Percentiles rank a stretch among this genome's conserved stretches.
Conservation (phyloP, 2,113 vertebrate species). For the Thryonomys swinderianus region DNA sequence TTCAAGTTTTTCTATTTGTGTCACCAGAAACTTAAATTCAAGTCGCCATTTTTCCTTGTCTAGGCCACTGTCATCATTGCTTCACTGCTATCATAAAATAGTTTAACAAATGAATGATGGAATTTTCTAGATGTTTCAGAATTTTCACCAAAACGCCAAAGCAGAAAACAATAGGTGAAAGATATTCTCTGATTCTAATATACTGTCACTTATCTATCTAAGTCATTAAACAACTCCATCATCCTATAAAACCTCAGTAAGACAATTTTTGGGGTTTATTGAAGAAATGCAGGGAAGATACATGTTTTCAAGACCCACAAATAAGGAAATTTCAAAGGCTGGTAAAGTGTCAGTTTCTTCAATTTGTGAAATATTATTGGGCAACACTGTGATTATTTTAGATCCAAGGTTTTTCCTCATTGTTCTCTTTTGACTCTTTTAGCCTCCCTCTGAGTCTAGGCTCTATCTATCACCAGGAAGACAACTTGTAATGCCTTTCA, state of each 20-base stretch:
- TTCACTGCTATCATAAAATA: not conserved
- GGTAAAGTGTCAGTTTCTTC: not conserved
- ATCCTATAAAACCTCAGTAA: not conserved
- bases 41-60: not conserved
- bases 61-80: not conserved
- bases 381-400: not conserved
- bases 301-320: not conserved
- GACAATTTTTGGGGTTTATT: not conserved
- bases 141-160: slow-evolving; percentile 23
- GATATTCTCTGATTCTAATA: not conserved
- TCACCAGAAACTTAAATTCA: not conserved
- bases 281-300: not conserved
- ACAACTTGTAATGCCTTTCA: not conserved
- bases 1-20: not conserved
- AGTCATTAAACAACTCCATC: not conserved
- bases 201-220: not conserved
- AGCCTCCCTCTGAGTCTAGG: not conserved
- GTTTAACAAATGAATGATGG: not conserved
- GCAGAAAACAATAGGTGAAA: not conserved
- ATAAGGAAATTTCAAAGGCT: not conserved
- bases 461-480: not conserved
- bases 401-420: not conserved
- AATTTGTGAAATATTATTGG: not conserved
- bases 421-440: not conserved
- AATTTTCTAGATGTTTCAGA: not conserved